Percentiles rank a stretch among this genome's conserved stretches.
Conservation (phyloP, 2,797 vertebrate genomes). For the Liasis olivaceus region DNA sequence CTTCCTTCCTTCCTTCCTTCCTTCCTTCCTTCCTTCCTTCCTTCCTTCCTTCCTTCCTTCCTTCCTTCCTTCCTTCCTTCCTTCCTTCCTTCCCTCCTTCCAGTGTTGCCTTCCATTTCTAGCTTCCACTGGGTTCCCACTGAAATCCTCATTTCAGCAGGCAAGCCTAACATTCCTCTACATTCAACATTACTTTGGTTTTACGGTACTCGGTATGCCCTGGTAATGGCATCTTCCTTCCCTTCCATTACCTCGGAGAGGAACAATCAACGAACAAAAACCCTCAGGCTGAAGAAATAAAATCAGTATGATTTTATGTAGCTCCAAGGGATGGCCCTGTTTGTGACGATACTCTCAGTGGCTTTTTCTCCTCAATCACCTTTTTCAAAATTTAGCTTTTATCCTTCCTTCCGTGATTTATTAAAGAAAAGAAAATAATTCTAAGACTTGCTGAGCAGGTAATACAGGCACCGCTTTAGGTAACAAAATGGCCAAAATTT, state of each 20-base stretch:
- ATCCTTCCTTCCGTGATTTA: background rate
- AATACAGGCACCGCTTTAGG: background rate
- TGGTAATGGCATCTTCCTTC: constrained; percentile 32
- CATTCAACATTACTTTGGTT: constrained; percentile 26
- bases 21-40: background rate
- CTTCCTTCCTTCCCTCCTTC: background rate
- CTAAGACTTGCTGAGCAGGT: background rate
- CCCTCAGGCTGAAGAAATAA: constrained; percentile 25
- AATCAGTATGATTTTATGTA: constrained; percentile 51
- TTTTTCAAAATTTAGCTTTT: constrained; percentile 20
- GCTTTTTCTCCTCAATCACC: background rate
- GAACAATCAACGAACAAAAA: constrained; percentile 27
- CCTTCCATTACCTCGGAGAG: constrained; percentile 14
- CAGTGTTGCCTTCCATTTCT: constrained; percentile 1
- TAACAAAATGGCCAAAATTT: background rate
- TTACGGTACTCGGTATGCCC: background rate
- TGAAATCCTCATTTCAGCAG: constrained; percentile 30
- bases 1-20: background rate
- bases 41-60: background rate
- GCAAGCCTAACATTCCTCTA: constrained; percentile 21
- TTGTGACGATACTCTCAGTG: background rate
- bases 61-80: background rate
- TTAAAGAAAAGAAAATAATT: background rate
- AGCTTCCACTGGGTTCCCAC: background rate
- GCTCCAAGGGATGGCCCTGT: background rate